Evolutionary conservation across 2,888 invertebrate genomes (phyloP), one percentile per base, ranked within the genome.

Genomic region (Caenorhabditis afra): DNA sequence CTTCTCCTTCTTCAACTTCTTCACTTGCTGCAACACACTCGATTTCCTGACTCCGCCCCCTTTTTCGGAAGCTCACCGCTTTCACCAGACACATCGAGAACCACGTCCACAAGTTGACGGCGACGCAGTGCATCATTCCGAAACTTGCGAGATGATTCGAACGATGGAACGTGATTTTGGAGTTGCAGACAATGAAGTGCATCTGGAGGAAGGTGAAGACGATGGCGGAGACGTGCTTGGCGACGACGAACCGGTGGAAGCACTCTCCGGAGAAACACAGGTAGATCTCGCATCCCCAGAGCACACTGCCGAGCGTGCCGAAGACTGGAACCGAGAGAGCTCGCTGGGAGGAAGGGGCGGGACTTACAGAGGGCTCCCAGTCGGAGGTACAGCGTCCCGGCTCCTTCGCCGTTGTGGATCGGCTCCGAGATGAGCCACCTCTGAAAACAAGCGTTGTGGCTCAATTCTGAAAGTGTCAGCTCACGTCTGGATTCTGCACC

Each of bases 141-240:
- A 88, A 82, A 49, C 87, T 88, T 16, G 85, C 86, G 12, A 87
- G 47, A 12, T 79, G 71, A 52, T 82, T 81, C 3, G 83, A 83
- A 2, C 84, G 80, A 3, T 66, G 62, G 45, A 89, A 85, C 8
- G 83, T 76, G 20, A 89, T 82, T 84, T 88, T 90, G 10, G 90
- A 88, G 71, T 89, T 89, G 61, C 87, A 86, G 68, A 90, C 89
- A 47, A 89, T 85, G 78, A 89, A 89, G 61, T 90, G 90, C 87
- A 90, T 88, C 75, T 89, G 90, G 18, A 89, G 66, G 79, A 89
- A 89, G 16, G 87, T 87, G 81, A 89, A 90, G 12, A 87, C 47
- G 3, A 83, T 83, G 1, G 86, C 86, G n/a, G 86, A 67, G 14
- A 82, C 74, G 84, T 87, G 90, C 65, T 90, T 84, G 23, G 83